A percentile compares a stretch with the other conserved stretches of the same genome.
Conservation (phyloP, 1,140 invertebrate species). For the Pseudomyrmex sp. region DNA sequence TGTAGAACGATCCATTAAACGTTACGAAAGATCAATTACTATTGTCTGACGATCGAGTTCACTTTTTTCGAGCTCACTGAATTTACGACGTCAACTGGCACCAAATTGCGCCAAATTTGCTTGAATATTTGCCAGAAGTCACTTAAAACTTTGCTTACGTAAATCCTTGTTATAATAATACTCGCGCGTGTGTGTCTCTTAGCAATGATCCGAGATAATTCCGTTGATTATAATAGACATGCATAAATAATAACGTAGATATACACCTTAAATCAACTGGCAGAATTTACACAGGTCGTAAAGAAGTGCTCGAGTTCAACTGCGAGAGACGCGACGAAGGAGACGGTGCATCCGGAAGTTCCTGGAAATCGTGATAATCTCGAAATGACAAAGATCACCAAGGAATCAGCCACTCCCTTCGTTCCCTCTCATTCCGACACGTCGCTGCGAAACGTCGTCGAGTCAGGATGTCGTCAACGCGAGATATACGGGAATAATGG, state of each 20-base stretch:
- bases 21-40: constrained; percentile 10
- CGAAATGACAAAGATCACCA: constrained; percentile 9
- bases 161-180: neutral
- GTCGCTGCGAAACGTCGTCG: neutral
- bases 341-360: neutral
- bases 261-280: constrained; percentile 1
- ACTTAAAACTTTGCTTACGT: neutral
- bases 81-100: neutral
- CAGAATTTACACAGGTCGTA: constrained; percentile 12
- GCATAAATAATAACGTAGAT: neutral
- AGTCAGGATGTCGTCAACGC: constrained; percentile 8
- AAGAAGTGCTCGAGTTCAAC: constrained; percentile 2
- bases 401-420: neutral
- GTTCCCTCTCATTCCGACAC: constrained; percentile 12
- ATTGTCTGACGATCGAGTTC: constrained; percentile 1
- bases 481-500: constrained; percentile 25
- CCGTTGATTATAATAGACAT: too few relatives aligned
- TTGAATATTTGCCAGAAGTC: constrained; percentile 42
- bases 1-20: neutral
- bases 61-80: neutral
- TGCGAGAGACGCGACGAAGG: neutral
- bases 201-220: neutral
- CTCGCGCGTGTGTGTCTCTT: neutral
- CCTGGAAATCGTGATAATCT: constrained; percentile 7
- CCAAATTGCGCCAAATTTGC: neutral